A percentile compares a stretch with the other conserved stretches of the same genome.
Evolutionary conservation across 2,888 invertebrate genomes (phyloP).

Genomic region (Eilema caniola): DNA sequence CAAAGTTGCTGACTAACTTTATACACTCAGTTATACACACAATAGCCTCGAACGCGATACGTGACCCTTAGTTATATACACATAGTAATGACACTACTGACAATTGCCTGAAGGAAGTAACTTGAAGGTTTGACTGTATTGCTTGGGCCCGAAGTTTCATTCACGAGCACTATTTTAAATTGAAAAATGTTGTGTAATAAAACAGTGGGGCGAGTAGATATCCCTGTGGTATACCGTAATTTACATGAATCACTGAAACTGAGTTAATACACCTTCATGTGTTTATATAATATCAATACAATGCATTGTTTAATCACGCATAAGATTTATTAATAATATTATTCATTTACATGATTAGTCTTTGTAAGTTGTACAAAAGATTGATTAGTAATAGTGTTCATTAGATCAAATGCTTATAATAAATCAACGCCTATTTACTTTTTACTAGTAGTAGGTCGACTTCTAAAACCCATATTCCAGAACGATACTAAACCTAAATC

Average conservation of each 20-base stretch:
- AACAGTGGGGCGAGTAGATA: background rate
- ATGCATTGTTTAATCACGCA: background rate
- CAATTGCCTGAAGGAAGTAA: too few relatives aligned
- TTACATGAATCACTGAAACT: background rate
- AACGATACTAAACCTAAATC: too few relatives aligned
- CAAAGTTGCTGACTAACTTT: too few relatives aligned
- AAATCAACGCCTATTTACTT: too few relatives aligned
- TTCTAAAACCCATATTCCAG: too few relatives aligned
- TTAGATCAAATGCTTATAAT: background rate
- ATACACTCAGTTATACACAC: too few relatives aligned
- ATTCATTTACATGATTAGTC: background rate
- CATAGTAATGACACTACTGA: too few relatives aligned
- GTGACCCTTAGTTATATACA: too few relatives aligned
- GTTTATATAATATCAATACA: conserved; percentile 5
- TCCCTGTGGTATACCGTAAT: background rate
- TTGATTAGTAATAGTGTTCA: background rate
- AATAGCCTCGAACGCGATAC: too few relatives aligned
- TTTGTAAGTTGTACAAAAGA: background rate
- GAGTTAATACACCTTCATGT: background rate
- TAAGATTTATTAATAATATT: background rate
- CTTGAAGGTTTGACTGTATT: background rate
- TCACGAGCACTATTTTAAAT: background rate
- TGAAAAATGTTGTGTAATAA: background rate
- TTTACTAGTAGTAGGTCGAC: too few relatives aligned
- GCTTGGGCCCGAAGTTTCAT: background rate